These are phyloP conservation scores for Phrynocephalus vlangalii DNA, from an alignment of 2,797 vertebrate genomes.

Conservation along the genomic window DNA sequence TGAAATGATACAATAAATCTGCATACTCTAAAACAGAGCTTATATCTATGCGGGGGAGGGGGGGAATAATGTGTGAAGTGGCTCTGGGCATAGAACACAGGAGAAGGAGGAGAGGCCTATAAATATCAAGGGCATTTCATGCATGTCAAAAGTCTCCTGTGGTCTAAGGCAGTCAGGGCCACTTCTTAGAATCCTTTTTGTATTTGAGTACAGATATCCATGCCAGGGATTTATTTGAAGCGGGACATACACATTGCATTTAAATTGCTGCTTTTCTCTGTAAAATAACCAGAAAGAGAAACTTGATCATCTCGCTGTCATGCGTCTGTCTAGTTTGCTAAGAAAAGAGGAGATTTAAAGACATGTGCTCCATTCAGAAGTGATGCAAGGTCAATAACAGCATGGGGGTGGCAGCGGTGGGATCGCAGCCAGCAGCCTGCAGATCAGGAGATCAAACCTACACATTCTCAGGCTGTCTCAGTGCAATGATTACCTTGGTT, in stretches of 20 bases:
- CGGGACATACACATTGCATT: background rate
- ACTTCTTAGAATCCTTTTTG: constrained; percentile 2
- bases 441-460: constrained; percentile 61
- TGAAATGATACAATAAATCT: constrained; percentile 9
- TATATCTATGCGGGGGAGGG: background rate
- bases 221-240: background rate
- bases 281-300: constrained; percentile 6
- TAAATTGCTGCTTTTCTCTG: constrained; percentile 6
- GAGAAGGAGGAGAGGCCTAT: constrained; percentile 28
- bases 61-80: constrained; percentile 13
- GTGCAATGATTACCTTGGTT: constrained; percentile 80
- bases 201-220: constrained; percentile 4
- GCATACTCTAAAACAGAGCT: background rate
- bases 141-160: constrained; percentile 48
- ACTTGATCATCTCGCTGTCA: background rate
- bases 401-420: background rate
- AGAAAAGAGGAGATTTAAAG: constrained; percentile 10
- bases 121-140: constrained; percentile 59
- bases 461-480: constrained; percentile 67
- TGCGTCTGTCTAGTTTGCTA: background rate
- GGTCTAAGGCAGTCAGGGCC: constrained; percentile 31
- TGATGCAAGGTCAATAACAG: constrained; percentile 3
- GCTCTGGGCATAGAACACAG: background rate
- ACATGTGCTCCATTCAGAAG: constrained; percentile 3
- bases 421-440: background rate